Percentiles rank a stretch among this genome's conserved stretches.
phyloP scores from a whole-genome alignment of 2,113 vertebrate genomes.

The Colinus virginianus region DNA sequence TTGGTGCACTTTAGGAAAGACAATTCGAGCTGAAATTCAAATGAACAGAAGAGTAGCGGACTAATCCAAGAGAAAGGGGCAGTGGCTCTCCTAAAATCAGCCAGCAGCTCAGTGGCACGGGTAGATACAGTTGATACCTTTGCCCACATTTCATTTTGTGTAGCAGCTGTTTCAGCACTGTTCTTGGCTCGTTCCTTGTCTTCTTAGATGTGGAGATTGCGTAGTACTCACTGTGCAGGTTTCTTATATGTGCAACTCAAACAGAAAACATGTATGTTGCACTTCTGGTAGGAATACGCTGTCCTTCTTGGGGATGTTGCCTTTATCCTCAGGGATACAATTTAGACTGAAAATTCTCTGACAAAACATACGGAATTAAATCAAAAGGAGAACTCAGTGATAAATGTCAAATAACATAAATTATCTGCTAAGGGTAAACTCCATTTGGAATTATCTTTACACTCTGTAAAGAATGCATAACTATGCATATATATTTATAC shows the following conservation, averaged over 20 bases:
- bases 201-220: not conserved
- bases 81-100: not conserved
- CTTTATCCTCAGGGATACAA: not conserved
- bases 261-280: not conserved
- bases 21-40: not conserved
- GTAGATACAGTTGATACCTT: not conserved
- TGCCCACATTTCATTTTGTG: not conserved
- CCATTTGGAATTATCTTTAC: not conserved
- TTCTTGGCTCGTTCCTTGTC: not conserved
- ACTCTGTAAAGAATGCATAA: not conserved
- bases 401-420: not conserved
- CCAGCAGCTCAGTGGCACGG: fast-evolving
- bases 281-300: not conserved
- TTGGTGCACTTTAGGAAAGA: not conserved
- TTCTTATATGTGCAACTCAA: not conserved
- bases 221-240: not conserved
- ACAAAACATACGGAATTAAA: not conserved
- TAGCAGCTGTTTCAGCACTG: not conserved
- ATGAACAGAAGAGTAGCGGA: not conserved
- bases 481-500: not conserved
- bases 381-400: not conserved
- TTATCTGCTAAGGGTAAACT: not conserved
- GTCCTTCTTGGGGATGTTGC: not conserved
- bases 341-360: not conserved
- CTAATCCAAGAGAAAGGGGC: not conserved